These are phyloP conservation scores for Edolisoma coerulescens DNA, from an alignment of 2,113 vertebrate species.

Conservation along the genomic window DNA sequence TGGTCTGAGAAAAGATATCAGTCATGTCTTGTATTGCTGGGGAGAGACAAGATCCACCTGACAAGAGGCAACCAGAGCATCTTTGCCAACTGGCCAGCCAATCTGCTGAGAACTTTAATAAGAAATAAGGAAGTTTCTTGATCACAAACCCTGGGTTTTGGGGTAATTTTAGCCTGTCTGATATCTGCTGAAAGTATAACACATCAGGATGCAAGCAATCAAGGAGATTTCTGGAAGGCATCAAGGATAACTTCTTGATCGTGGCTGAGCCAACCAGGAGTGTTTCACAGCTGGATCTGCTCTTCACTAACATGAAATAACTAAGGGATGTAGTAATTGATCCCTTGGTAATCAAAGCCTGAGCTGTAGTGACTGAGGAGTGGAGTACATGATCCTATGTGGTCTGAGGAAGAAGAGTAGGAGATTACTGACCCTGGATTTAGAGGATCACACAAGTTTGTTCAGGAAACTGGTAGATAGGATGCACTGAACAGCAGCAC, in stretches of 20 bases:
- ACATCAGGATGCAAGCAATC: background rate
- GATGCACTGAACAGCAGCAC: background rate
- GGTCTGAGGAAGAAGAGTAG: background rate
- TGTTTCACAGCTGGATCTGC: background rate
- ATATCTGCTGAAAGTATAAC: background rate
- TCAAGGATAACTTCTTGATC: background rate
- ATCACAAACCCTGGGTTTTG: background rate
- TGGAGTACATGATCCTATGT: background rate
- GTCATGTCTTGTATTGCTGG: background rate
- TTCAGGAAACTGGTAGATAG: background rate
- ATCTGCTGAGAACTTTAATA: background rate
- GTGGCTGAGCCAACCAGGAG: background rate
- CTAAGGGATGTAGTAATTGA: background rate
- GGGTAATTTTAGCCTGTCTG: background rate
- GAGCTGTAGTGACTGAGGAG: background rate
- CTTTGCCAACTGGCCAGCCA: background rate
- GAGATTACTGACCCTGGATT: background rate
- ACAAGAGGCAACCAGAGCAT: background rate
- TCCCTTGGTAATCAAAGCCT: background rate
- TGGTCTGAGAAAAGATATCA: background rate
- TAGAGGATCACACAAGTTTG: background rate
- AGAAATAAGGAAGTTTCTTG: background rate
- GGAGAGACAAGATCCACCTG: background rate
- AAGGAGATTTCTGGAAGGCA: background rate
- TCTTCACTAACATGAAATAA: background rate